A percentile compares a stretch with the other conserved stretches of the same genome.
These are phyloP conservation scores for Xanthostigma xanthostigma DNA, from an alignment of 2,888 invertebrate species.

Conservation along the genomic window DNA sequence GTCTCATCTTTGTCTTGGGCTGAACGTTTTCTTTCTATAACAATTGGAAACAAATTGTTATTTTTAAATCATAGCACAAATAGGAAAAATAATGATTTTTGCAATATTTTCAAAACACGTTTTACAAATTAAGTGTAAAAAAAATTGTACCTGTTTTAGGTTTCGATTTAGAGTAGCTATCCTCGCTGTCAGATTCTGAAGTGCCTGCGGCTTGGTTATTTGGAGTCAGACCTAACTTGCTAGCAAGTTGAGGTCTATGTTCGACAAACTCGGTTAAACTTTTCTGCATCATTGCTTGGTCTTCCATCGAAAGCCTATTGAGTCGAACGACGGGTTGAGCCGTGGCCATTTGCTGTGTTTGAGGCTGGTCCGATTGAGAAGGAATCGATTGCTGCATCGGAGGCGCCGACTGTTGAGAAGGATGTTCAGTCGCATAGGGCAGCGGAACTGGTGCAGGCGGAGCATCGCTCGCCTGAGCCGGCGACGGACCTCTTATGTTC, in stretches of 20 bases:
- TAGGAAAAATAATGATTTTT: no score
- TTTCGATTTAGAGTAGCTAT: constrained; percentile 8
- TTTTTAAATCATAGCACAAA: no score
- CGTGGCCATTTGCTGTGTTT: constrained; percentile 16
- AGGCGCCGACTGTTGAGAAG: constrained; percentile 28
- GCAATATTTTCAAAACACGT: no score
- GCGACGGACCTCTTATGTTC: constrained; percentile 34
- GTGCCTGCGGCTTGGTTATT: not conserved
- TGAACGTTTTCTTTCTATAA: constrained; percentile 1
- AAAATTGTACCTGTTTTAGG: not conserved
- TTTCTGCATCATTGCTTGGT: constrained; percentile 46
- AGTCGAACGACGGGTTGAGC: constrained; percentile 46
- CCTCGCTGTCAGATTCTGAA: constrained; percentile 8
- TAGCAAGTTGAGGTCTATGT: constrained; percentile 41
- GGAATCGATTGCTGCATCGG: not conserved
- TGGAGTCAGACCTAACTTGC: constrained; percentile 37
- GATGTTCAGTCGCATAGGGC: constrained; percentile 35
- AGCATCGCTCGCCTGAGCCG: constrained; percentile 46
- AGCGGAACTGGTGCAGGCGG: constrained; percentile 30
- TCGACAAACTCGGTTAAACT: constrained; percentile 48
- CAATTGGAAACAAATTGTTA: no score
- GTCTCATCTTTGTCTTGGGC: constrained; percentile 23
- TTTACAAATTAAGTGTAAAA: no score
- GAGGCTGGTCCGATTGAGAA: constrained; percentile 7
- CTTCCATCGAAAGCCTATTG: constrained; percentile 41